A percentile compares a stretch with the other conserved stretches of the same genome.
Evolutionary conservation across 2,113 vertebrate species (phyloP).

Genomic region (Vidua chalybeata): DNA sequence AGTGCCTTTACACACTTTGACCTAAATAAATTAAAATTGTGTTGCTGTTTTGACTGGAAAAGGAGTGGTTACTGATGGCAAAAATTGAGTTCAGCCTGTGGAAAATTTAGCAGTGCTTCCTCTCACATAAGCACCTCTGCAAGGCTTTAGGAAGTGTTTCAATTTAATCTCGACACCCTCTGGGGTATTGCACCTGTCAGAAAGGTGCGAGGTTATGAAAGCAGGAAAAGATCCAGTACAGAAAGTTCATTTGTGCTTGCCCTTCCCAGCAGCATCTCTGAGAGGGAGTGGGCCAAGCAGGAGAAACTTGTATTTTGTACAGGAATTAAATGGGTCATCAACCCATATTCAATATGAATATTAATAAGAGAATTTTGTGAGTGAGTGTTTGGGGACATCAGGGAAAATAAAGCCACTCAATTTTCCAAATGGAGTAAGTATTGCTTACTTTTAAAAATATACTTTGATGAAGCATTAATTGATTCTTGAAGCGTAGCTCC

Average conservation of each 20-base stretch:
- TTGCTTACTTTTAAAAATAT: background rate
- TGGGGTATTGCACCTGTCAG: conserved; percentile 13
- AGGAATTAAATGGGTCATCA: background rate
- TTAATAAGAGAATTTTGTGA: background rate
- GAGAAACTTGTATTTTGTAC: background rate
- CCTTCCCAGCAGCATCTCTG: background rate
- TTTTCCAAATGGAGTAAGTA: background rate
- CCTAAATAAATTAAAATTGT: background rate
- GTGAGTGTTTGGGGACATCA: background rate
- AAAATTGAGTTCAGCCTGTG: background rate
- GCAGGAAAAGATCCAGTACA: background rate
- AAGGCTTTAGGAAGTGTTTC: conserved; percentile 34
- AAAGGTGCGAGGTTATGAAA: conserved; percentile 59
- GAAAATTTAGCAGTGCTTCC: conserved; percentile 18
- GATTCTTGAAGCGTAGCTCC: background rate
- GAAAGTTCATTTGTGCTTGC: background rate
- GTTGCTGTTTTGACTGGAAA: background rate
- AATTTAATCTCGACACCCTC: conserved; percentile 34
- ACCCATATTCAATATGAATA: background rate
- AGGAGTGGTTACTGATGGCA: background rate
- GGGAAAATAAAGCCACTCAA: background rate
- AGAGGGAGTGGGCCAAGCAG: background rate
- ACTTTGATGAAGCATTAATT: background rate
- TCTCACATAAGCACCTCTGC: conserved; percentile 5
- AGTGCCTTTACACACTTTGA: background rate